Evolutionary conservation across 2,888 invertebrate genomes (phyloP).

Genomic region (Hypomecis punctinalis): DNA sequence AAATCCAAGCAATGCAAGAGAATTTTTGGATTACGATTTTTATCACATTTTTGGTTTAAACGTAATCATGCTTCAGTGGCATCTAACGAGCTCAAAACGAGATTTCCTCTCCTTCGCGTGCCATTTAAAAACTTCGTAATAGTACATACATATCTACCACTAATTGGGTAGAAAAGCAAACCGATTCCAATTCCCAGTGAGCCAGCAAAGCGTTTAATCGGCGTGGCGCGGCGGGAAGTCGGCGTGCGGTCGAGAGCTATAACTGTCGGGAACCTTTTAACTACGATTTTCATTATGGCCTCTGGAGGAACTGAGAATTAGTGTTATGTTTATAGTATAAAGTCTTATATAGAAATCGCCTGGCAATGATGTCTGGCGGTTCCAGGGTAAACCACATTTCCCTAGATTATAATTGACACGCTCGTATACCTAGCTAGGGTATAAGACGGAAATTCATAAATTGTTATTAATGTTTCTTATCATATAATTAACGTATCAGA

Average conservation of each 20-base stretch:
- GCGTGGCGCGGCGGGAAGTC: slow-evolving; percentile 15
- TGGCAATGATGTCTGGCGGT: neutral
- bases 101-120: no score
- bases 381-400: neutral
- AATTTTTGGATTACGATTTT: no score
- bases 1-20: no score
- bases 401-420: no score
- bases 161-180: slow-evolving; percentile 19
- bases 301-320: slow-evolving; percentile 8
- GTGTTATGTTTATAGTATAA: neutral
- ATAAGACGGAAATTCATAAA: no score
- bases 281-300: slow-evolving; percentile 32
- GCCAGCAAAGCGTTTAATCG: slow-evolving; percentile 22
- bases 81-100: no score
- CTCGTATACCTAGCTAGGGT: no score
- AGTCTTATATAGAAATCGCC: neutral
- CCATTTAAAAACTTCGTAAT: neutral
- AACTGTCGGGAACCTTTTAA: slow-evolving; percentile 39
- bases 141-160: neutral
- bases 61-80: no score
- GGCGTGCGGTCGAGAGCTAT: slow-evolving; percentile 18
- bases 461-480: no score
- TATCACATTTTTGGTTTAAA: no score
- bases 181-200: slow-evolving; percentile 8
- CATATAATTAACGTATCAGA: no score